Evolutionary conservation across 2,888 invertebrate genomes (phyloP).

Genomic region (Marasmarcha lunaedactyla): DNA sequence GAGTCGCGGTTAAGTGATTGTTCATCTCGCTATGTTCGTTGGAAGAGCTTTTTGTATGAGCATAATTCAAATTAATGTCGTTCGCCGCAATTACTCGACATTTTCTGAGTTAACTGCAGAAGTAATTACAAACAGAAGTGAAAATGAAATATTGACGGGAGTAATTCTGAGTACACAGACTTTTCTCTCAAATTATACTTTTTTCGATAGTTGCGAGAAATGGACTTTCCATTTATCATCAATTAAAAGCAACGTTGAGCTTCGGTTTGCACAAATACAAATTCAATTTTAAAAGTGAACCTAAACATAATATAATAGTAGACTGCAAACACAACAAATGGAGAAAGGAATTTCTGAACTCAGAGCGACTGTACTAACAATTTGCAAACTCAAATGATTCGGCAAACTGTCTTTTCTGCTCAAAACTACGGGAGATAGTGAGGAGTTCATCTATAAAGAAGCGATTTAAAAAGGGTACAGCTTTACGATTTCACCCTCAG

Average conservation of each 20-base stretch:
- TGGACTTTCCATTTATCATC: too few species aligned
- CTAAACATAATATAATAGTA: not conserved
- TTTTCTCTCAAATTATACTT: too few species aligned
- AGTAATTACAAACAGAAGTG: too few species aligned
- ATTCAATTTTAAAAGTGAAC: constrained; percentile 1
- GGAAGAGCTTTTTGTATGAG: not conserved
- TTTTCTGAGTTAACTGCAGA: too few species aligned
- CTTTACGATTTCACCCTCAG: constrained; percentile 8
- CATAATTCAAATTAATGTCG: not conserved
- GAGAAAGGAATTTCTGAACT: constrained; percentile 7
- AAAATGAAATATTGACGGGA: too few species aligned
- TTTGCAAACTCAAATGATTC: constrained; percentile 23
- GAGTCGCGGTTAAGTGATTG: constrained; percentile 22
- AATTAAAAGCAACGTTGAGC: not conserved
- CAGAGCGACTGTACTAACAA: constrained; percentile 15
- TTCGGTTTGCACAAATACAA: not conserved
- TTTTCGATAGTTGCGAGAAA: too few species aligned
- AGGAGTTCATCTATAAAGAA: constrained; percentile 8
- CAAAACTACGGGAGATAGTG: constrained; percentile 4
- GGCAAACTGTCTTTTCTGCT: constrained; percentile 15
- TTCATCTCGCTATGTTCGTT: constrained; percentile 1
- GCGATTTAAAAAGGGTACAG: constrained; percentile 27
- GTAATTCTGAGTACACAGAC: too few species aligned
- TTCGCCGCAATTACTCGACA: too few species aligned
- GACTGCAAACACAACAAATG: not conserved